Evolutionary conservation across 2,797 vertebrate species (phyloP).

Genomic region (Amniataba percoides): DNA sequence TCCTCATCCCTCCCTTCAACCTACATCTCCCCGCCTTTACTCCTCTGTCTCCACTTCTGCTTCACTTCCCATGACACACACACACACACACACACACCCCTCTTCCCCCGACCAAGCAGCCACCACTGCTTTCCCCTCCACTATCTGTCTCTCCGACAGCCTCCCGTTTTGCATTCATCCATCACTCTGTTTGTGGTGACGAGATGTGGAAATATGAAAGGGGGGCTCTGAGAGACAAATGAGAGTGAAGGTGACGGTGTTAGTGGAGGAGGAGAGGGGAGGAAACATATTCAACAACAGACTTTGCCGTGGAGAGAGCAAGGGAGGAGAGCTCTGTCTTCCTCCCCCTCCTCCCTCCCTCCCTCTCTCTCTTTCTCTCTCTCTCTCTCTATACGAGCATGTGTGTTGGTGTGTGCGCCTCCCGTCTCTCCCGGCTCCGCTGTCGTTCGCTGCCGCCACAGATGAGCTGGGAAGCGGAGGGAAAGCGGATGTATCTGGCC

Average conservation of each 20-base stretch:
- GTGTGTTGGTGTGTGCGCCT: conserved; percentile 74
- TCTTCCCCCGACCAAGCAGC: conserved; percentile 26
- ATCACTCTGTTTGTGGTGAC: conserved; percentile 59
- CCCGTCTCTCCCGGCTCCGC: conserved; percentile 82
- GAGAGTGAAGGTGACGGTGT: conserved; percentile 35
- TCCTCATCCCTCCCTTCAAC: conserved; percentile 54
- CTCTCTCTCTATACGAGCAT: conserved; percentile 63
- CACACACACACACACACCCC: conserved; percentile 5
- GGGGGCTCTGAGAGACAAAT: conserved; percentile 55
- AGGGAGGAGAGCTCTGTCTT: conserved; percentile 65
- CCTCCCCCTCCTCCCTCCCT: conserved; percentile 24
- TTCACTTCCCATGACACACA: conserved; percentile 70
- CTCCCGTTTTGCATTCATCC: conserved; percentile 62
- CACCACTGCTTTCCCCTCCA: conserved; percentile 27
- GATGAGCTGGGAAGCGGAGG: conserved; percentile 85
- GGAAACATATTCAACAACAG: conserved; percentile 69
- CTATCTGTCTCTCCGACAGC: conserved; percentile 56
- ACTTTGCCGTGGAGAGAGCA: conserved; percentile 72
- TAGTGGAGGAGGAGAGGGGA: conserved; percentile 30
- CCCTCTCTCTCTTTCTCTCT: neutral
- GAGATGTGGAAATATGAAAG: conserved; percentile 67
- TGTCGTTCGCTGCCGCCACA: conserved; percentile 86
- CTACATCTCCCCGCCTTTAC: conserved; percentile 61
- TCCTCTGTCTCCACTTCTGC: conserved; percentile 72
- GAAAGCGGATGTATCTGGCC: conserved; percentile 79